Base-by-base conservation (phyloP, 2,888 invertebrate species). In the Laspeyria flexula region DNA sequence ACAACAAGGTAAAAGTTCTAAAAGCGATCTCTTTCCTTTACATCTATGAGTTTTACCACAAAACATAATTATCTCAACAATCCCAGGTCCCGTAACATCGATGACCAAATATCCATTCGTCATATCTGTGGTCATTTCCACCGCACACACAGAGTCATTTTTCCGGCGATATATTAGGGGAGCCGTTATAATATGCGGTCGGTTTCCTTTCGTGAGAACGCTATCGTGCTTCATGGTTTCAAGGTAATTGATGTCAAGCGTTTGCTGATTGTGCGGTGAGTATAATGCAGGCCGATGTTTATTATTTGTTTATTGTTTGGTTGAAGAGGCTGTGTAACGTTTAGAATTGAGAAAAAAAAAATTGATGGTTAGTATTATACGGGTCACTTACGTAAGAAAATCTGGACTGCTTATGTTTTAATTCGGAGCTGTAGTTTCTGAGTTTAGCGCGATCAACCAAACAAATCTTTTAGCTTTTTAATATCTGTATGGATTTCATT, bases 141-240 rank as follows among this genome's bases (percentile, higher is more conserved):
- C 33, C 12, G 29, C 29, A 31, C 48, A 53, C 66, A 53, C 66
- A 55, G 39, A 56, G 64, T 55, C 45, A 61, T 56, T 64, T 65
- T 59, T 67, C 71, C 62, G 60, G 65, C 73, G 70, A 74, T 75
- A 73, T 70, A 61, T 67, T 57, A 63, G 47, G 52, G 56, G 42
- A 64, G 56, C 75, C 65, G 72, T 69, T 77, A 73, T 60, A 60
- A 56, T 55, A 60, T 83, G 83, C 60, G 83, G 83, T 81, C 47
- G 73, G 73, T 81, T 77, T 81, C 80, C 66, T 68, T 76, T 84
- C 87, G 86, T 86, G 88, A 88, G 87, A 85, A 81, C 73, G 63
- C 73, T 75, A 75, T 80, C 81, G 77, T 82, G 80, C 75, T 44
- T 70, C 71, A 78, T 77, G 78, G 77, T 74, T 79, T 75, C 71